phyloP scores from a whole-genome alignment of 1,140 invertebrate genomes.

The Acromyrmex heyeri region DNA sequence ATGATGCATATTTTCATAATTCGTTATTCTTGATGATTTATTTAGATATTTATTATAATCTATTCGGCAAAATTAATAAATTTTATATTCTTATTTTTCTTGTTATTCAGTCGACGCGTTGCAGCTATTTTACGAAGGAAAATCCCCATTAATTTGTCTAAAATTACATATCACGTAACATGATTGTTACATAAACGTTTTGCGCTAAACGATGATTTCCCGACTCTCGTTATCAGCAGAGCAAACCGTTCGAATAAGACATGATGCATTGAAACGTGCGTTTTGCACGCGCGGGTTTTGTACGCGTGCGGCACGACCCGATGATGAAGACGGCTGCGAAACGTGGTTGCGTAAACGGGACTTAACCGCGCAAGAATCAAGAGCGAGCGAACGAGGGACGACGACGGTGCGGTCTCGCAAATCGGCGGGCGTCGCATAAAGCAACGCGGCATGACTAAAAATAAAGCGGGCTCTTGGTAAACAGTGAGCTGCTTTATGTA shows the following conservation, averaged over 20 bases:
- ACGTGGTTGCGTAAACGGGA: conserved; percentile 57
- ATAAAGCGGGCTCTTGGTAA: conserved; percentile 80
- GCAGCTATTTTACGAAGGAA: conserved; percentile 4
- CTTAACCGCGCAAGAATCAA: conserved; percentile 44
- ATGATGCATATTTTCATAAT: background rate
- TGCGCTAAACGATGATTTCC: conserved; percentile 41
- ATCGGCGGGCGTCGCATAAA: conserved; percentile 71
- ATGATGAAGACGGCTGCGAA: conserved; percentile 15
- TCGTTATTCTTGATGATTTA: background rate
- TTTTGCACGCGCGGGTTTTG: background rate
- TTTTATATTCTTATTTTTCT: background rate
- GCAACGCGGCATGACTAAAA: conserved; percentile 78
- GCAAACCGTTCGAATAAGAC: background rate
- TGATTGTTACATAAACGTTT: conserved; percentile 57
- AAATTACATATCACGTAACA: conserved; percentile 37
- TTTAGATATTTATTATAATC: background rate
- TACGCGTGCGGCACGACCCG: conserved; percentile 1
- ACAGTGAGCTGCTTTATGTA: conserved; percentile 82
- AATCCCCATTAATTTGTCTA: conserved; percentile 28
- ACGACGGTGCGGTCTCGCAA: conserved; percentile 61
- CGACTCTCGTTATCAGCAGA: conserved; percentile 41
- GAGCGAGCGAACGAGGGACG: background rate
- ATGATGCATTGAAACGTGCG: conserved; percentile 16
- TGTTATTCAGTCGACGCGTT: background rate
- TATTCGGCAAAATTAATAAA: background rate